Base-by-base conservation (phyloP, 2,888 invertebrate species). In the Desoria tigrina region DNA sequence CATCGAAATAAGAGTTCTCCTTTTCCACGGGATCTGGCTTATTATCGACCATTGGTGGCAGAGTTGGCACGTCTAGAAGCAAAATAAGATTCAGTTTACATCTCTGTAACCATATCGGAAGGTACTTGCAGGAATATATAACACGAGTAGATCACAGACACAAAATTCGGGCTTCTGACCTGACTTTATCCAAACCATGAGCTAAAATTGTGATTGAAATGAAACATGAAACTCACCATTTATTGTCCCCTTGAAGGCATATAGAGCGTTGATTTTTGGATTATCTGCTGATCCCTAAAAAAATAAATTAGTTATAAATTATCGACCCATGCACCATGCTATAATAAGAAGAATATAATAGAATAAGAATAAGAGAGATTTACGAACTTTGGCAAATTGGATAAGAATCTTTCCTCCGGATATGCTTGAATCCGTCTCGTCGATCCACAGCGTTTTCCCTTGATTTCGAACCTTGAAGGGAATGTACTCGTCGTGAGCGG, bases 181-280 rank as follows among this genome's bases (percentile, higher is more conserved):
- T n/a, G n/a, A n/a, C n/a, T n/a, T n/a, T n/a, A n/a, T n/a, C n/a
- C n/a, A n/a, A n/a, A n/a, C n/a, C n/a, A n/a, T n/a, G n/a, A n/a
- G n/a, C n/a, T n/a, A n/a, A n/a, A n/a, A n/a, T n/a, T n/a, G n/a
- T n/a, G n/a, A n/a, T n/a, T n/a, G n/a, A n/a, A n/a, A n/a, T n/a
- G n/a, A n/a, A n/a, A n/a, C n/a, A n/a, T n/a, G n/a, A n/a, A n/a
- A n/a, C n/a, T 78, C 79, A 86, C 85, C 85, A 77, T 90, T 88
- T 54, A 90, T 79, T 63, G 86, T 87, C 58, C 95, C 96, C 81
- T 88, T 89, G 80, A 94, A 86, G 18, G 97, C 87, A 80, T 88
- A 92, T 77, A 97, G 88, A 1, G 96, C 96, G 84, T 97, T 97
- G 42, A 97, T 90, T 84, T 97, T 97, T 23, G 97, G 97, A 83